A percentile compares a stretch with the other conserved stretches of the same genome.
phyloP scores from a whole-genome alignment of 2,113 vertebrate genomes.

The Eurypyga helias region DNA sequence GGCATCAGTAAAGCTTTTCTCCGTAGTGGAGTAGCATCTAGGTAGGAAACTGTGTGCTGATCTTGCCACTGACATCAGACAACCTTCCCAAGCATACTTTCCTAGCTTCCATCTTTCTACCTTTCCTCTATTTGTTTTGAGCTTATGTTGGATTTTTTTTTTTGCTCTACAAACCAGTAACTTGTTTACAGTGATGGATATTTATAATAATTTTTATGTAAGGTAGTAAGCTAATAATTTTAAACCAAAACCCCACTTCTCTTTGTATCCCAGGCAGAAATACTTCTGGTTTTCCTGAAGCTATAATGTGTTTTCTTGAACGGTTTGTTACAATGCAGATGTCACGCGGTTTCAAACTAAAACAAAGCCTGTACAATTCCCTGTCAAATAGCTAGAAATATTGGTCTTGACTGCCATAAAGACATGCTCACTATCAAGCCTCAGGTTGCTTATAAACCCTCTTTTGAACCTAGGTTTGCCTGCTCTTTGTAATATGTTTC shows the following conservation, averaged over 20 bases:
- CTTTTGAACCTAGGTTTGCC: not conserved
- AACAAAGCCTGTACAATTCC: not conserved
- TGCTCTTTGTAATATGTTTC: slow-evolving; percentile 13
- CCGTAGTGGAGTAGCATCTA: not conserved
- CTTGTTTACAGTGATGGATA: not conserved
- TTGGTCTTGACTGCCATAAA: slow-evolving; percentile 6
- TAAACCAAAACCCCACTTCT: not conserved
- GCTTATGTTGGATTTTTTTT: not conserved
- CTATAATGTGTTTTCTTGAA: not conserved
- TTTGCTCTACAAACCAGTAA: not conserved
- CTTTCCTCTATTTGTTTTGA: not conserved
- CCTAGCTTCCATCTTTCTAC: not conserved
- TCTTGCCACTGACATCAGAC: not conserved
- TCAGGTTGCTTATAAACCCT: not conserved
- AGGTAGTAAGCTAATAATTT: not conserved
- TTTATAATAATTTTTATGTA: not conserved
- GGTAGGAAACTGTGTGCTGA: not conserved
- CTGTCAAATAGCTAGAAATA: not conserved
- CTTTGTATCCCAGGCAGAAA: not conserved
- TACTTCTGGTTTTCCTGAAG: not conserved
- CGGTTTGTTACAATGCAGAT: not conserved
- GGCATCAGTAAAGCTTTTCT: not conserved
- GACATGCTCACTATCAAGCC: not conserved
- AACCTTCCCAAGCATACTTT: not conserved
- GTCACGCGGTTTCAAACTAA: not conserved